phyloP scores from a whole-genome alignment of 2,888 invertebrate species.

The Ophion slaviceki region DNA sequence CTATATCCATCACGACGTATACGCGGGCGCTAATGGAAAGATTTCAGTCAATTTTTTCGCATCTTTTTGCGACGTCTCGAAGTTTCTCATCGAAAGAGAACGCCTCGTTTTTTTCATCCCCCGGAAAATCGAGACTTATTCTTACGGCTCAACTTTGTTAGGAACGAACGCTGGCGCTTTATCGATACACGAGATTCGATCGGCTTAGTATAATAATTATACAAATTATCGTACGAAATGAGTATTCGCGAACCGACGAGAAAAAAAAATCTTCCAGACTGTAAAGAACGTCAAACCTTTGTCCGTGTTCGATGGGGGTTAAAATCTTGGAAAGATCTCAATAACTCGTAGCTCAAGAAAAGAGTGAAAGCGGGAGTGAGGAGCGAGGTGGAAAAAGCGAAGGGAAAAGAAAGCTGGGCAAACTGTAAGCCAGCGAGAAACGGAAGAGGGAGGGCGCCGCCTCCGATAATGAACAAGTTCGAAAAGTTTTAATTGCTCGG shows the following conservation, averaged over 20 bases:
- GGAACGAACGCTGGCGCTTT: neutral
- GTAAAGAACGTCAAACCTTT: conserved; percentile 36
- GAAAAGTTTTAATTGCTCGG: conserved; percentile 76
- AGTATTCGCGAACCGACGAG: neutral
- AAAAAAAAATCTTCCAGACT: conserved; percentile 26
- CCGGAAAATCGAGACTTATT: no score
- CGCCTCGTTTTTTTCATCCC: no score
- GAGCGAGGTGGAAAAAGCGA: neutral
- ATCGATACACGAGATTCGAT: neutral
- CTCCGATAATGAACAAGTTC: conserved; percentile 69
- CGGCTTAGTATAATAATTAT: neutral
- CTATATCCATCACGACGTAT: no score
- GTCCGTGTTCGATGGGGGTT: conserved; percentile 15
- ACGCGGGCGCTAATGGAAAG: no score
- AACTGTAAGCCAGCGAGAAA: conserved; percentile 30
- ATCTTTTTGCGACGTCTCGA: no score
- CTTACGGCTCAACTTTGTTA: neutral
- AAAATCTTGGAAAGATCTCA: conserved; percentile 49
- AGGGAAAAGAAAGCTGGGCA: conserved; percentile 23
- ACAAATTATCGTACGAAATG: neutral
- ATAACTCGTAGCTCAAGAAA: conserved; percentile 31
- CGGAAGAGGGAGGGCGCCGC: conserved; percentile 27
- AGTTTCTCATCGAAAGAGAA: no score
- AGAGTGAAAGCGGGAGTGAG: conserved; percentile 23
- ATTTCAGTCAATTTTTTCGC: no score